A percentile compares a stretch with the other conserved stretches of the same genome.
phyloP scores from a whole-genome alignment of 1,140 invertebrate genomes.

The Archivesica marissinica region DNA sequence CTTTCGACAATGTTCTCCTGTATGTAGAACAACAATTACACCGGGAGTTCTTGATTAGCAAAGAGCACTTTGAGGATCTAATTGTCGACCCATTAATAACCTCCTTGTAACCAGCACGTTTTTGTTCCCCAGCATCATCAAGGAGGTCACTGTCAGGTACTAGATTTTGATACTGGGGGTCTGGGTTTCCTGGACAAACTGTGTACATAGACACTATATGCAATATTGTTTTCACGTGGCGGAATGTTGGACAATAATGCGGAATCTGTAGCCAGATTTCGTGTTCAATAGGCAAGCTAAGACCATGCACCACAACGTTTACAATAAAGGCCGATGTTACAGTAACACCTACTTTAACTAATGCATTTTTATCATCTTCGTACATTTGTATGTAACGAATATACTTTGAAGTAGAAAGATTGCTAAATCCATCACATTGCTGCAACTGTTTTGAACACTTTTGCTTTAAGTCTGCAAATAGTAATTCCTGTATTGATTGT shows the following conservation, averaged over 20 bases:
- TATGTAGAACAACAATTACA: conserved; percentile 7
- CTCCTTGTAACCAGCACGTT: background rate
- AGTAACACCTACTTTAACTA: background rate
- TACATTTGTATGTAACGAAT: background rate
- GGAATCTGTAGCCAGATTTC: background rate
- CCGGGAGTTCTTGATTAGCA: background rate
- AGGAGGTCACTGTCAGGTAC: background rate
- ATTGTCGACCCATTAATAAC: background rate
- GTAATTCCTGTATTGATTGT: background rate
- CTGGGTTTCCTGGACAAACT: conserved; percentile 16
- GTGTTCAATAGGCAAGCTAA: background rate
- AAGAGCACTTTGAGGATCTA: background rate
- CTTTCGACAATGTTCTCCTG: conserved; percentile 1
- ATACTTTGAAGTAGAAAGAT: background rate
- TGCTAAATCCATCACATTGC: background rate
- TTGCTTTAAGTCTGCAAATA: background rate
- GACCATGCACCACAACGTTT: background rate
- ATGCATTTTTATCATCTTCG: background rate
- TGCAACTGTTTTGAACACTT: background rate
- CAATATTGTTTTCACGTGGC: background rate
- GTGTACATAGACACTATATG: background rate
- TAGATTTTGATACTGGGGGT: background rate
- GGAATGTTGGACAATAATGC: background rate
- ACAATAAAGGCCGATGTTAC: background rate
- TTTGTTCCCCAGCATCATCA: background rate